Percentiles rank a stretch among this genome's conserved stretches.
phyloP scores from a whole-genome alignment of 2,888 invertebrate genomes.

The Piscicola geometra region DNA sequence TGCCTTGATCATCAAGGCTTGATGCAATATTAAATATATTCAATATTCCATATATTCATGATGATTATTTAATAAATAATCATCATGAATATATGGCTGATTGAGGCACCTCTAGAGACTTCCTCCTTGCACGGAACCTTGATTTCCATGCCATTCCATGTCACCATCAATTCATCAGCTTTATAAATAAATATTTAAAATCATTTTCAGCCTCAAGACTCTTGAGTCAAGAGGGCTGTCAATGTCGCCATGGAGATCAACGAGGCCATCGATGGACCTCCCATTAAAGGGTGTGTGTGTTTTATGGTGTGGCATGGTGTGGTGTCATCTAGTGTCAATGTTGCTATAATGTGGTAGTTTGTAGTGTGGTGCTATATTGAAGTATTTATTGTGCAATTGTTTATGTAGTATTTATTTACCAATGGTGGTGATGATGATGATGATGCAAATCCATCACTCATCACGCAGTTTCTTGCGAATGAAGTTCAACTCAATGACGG shows the following conservation, averaged over 20 bases:
- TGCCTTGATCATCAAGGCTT: too few species aligned
- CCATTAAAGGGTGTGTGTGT: slow-evolving; percentile 34
- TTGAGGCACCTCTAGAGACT: too few species aligned
- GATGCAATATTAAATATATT: not conserved
- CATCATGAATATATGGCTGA: not conserved
- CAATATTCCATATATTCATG: too few species aligned
- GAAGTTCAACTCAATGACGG: not conserved
- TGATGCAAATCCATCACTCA: not conserved
- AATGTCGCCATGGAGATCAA: slow-evolving; percentile 37
- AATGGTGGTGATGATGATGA: not conserved
- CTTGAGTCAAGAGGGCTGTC: slow-evolving; percentile 29
- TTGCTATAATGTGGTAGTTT: too few species aligned
- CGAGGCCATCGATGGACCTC: slow-evolving; percentile 32
- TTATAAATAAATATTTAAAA: too few species aligned
- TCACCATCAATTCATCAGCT: too few species aligned
- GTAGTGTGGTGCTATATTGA: too few species aligned
- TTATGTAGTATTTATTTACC: too few species aligned
- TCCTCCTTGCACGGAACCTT: too few species aligned
- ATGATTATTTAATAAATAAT: not conserved
- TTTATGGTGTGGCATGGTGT: not conserved
- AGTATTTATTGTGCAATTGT: too few species aligned
- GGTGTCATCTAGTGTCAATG: too few species aligned
- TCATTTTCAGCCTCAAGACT: not conserved
- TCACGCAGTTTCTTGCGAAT: not conserved
- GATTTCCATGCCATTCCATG: too few species aligned